Conservation (phyloP, 2,797 vertebrate genomes). For the Lerista edwardsae region DNA sequence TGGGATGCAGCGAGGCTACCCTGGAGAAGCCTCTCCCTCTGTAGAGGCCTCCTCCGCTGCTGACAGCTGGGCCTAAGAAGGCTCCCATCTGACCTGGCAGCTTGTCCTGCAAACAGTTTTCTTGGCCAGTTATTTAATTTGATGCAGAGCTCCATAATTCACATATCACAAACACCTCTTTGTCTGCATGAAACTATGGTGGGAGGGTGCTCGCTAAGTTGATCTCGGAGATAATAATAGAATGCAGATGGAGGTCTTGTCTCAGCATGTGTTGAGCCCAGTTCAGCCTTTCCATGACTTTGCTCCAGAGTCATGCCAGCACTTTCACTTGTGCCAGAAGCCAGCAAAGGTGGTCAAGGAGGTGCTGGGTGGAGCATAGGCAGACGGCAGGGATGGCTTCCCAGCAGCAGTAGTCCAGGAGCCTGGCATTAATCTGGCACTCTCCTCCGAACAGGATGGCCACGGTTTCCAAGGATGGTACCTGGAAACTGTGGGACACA, state of each 20-base stretch:
- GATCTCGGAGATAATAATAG: neutral
- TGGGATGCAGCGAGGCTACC: neutral
- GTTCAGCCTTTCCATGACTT: neutral
- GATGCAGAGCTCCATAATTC: too few species aligned
- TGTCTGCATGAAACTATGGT: neutral
- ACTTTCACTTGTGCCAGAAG: neutral
- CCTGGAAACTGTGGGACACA: conserved; percentile 96
- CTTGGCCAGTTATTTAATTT: too few species aligned
- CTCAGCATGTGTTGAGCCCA: neutral
- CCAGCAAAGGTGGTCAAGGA: neutral
- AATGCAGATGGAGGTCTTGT: neutral
- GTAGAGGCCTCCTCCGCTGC: too few species aligned
- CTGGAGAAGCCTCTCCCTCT: neutral
- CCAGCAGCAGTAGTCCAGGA: neutral
- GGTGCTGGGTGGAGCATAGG: neutral
- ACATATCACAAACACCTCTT: too few species aligned
- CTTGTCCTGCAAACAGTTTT: too few species aligned
- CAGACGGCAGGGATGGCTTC: too few species aligned
- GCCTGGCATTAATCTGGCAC: too few species aligned
- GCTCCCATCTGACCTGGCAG: neutral
- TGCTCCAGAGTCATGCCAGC: neutral
- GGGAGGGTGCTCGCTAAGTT: neutral
- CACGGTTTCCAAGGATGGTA: conserved; percentile 92
- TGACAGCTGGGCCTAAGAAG: neutral
- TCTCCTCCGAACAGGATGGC: conserved; percentile 84